Base-by-base conservation (phyloP, 2,113 vertebrate species). In the Phrynocephalus versicolor region DNA sequence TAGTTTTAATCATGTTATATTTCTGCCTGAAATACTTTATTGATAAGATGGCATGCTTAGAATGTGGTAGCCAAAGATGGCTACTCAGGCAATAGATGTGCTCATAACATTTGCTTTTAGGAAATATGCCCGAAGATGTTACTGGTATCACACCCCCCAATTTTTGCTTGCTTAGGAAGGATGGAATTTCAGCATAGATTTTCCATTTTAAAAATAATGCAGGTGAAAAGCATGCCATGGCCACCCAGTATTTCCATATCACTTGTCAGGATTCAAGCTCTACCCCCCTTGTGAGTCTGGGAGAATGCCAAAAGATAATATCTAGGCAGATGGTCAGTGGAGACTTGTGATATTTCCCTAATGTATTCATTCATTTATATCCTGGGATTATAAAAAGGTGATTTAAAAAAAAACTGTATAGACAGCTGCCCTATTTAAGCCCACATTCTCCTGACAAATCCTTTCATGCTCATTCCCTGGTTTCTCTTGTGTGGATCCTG, bases 341-440 rank as follows among this genome's bases (percentile, higher is more conserved):
- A 51, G 45, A 19, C 39, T 73, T 81, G 72, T 78, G 79, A 85
- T 87, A 84, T 10, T 73, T 51, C 0, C 72, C 79, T 85, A 58
- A 85, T 89, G 55, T 82, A 45, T 81, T 85, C 78, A 81, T 83
- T 79, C 86, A 82, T 65, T 83, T 83, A 33, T 33, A 19, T 75
- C 27, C 60, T 1, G 45, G 30, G 39, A 4, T 58, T 67, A n/a
- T 67, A 58, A 80, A 58, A 84, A 86, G 67, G 60, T 86, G 83
- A 21, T 8, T 67, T 60, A 69, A 79, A 23, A 69, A 79, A 23
- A 7, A 1, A 2, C 33, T 81, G 30, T 45, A 69, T 78, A 65
- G 9, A 45, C 33, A 82, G 41, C 25, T 86, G 76, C 30, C 77
- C 3, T 82, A 0, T 51, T 84, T 79, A 87, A 87, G 6, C 18